Percentiles rank a stretch among this genome's conserved stretches.
phyloP scores from a whole-genome alignment of 2,113 vertebrate genomes.

The Myanophis thanlyinensis region DNA sequence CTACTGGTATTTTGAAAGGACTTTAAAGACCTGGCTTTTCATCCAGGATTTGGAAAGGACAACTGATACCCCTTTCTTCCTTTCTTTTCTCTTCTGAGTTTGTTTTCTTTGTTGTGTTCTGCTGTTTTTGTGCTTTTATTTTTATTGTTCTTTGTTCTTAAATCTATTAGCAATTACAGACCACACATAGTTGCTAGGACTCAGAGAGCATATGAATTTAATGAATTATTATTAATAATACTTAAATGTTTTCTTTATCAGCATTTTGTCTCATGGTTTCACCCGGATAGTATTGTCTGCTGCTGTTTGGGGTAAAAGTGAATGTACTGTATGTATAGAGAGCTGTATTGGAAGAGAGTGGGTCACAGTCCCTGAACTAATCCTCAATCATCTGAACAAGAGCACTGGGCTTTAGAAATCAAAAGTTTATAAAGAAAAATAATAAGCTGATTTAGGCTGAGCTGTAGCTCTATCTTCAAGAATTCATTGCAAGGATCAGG shows the following conservation, averaged over 20 bases:
- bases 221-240: background rate
- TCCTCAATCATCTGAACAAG: background rate
- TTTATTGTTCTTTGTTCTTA: background rate
- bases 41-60: background rate
- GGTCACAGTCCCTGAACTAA: background rate
- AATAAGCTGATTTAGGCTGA: background rate
- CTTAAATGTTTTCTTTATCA: background rate
- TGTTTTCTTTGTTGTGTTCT: background rate
- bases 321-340: background rate
- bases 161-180: background rate
- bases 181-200: background rate
- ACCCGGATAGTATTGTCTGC: background rate
- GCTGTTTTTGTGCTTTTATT: background rate
- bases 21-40: background rate
- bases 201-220: background rate
- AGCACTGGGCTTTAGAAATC: background rate
- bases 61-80: background rate
- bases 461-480: background rate
- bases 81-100: background rate
- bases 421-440: background rate
- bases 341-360: background rate
- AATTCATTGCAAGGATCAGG: background rate
- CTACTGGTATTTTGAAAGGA: background rate
- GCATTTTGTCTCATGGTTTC: background rate
- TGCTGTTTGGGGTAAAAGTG: background rate